Evolutionary conservation across 2,797 vertebrate genomes (phyloP).

Genomic region (Megalops cyprinoides): DNA sequence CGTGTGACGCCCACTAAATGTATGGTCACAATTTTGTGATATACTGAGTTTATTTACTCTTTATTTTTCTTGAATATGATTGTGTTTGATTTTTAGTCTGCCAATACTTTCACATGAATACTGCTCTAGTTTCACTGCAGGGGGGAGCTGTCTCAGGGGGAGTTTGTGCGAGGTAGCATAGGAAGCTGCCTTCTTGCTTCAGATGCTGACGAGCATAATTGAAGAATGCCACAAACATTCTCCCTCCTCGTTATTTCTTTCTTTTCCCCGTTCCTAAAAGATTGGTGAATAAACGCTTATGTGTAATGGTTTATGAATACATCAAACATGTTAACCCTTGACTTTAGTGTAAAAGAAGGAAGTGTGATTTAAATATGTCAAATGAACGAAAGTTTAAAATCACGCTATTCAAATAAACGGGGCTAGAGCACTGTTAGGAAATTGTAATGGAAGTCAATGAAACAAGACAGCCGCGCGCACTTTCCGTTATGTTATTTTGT

Average conservation of each 20-base stretch:
- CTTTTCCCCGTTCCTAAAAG: not conserved
- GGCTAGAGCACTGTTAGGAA: not conserved
- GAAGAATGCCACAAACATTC: too few relatives aligned
- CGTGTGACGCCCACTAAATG: too few relatives aligned
- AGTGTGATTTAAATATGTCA: not conserved
- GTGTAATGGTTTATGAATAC: not conserved
- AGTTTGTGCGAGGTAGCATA: too few relatives aligned
- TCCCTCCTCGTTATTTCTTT: not conserved
- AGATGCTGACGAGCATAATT: too few relatives aligned
- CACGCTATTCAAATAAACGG: not conserved
- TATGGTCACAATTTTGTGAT: too few relatives aligned
- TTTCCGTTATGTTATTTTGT: not conserved
- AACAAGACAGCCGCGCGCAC: not conserved
- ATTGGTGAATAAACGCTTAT: not conserved
- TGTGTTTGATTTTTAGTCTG: too few relatives aligned
- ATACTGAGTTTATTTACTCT: too few relatives aligned
- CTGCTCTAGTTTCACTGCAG: too few relatives aligned
- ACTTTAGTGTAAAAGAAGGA: not conserved
- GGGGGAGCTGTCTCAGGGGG: too few relatives aligned
- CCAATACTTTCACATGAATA: too few relatives aligned
- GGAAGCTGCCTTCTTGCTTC: too few relatives aligned
- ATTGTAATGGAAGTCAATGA: not conserved
- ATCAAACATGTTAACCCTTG: conserved; percentile 1
- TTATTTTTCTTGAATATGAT: too few relatives aligned
- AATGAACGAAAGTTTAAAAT: conserved; percentile 1